Evolutionary conservation across 2,888 invertebrate genomes (phyloP).

Genomic region (Strigamia crassipes): DNA sequence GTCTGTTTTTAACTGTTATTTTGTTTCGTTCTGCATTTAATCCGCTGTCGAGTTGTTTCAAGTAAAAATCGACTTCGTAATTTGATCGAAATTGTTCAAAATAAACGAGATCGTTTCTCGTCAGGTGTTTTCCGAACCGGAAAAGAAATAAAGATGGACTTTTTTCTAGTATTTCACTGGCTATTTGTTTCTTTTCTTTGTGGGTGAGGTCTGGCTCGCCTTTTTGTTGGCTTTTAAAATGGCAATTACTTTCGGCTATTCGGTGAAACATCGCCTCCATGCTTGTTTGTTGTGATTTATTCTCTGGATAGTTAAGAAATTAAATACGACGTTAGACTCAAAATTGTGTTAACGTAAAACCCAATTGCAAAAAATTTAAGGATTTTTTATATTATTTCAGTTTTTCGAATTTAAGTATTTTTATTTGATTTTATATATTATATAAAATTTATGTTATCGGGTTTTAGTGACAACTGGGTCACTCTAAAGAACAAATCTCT

Average conservation of each 20-base stretch:
- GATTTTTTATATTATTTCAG: too few species aligned
- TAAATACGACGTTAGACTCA: not conserved
- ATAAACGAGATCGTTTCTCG: constrained; percentile 70
- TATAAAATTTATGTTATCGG: too few species aligned
- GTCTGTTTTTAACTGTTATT: constrained; percentile 73
- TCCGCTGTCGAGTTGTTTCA: constrained; percentile 62
- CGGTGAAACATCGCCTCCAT: constrained; percentile 64
- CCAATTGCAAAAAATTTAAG: too few species aligned
- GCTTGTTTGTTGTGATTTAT: not conserved
- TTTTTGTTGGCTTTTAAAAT: constrained; percentile 81
- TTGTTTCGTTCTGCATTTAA: constrained; percentile 54
- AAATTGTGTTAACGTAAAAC: too few species aligned
- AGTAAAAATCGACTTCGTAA: constrained; percentile 68
- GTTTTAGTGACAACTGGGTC: too few species aligned
- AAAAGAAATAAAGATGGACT: constrained; percentile 74
- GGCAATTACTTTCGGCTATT: constrained; percentile 67
- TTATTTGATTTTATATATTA: too few species aligned
- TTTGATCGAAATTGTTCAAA: constrained; percentile 65
- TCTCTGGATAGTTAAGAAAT: not conserved
- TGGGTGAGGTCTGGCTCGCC: constrained; percentile 74
- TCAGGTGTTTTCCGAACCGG: constrained; percentile 76
- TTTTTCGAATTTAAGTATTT: too few species aligned
- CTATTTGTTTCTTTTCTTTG: constrained; percentile 72
- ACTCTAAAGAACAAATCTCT: too few species aligned
- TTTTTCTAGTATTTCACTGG: constrained; percentile 67